Conservation (phyloP, 2,797 vertebrate genomes). For the Antennarius maculatus region DNA sequence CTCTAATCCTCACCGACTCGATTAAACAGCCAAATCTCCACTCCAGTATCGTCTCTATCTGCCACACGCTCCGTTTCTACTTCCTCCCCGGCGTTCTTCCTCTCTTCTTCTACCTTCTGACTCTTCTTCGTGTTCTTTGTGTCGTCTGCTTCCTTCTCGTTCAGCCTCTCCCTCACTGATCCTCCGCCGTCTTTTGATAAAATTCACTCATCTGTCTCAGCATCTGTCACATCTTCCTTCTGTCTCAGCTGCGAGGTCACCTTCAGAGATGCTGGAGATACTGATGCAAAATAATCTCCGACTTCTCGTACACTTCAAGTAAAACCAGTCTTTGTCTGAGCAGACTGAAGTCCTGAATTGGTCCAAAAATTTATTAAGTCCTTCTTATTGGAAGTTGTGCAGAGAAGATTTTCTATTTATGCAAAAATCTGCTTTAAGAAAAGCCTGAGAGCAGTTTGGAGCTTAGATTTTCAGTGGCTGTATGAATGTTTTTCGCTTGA, state of each 20-base stretch:
- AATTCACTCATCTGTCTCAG: not conserved
- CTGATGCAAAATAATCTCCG: constrained; percentile 1
- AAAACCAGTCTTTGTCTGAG: not conserved
- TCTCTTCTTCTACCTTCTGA: constrained; percentile 29
- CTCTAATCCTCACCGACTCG: constrained; percentile 79
- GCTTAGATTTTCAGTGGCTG: constrained; percentile 22
- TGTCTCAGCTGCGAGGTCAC: constrained; percentile 1
- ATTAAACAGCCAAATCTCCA: constrained; percentile 82
- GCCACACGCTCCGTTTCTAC: constrained; percentile 56
- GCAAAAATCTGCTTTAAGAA: constrained; percentile 21
- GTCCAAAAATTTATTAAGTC: constrained; percentile 1
- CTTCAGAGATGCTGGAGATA: constrained; percentile 11
- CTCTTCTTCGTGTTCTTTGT: constrained; percentile 32
- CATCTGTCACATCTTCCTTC: constrained; percentile 12
- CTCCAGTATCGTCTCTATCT: constrained; percentile 73
- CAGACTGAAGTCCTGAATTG: not conserved
- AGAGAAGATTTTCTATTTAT: not conserved
- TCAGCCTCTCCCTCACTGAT: constrained; percentile 4
- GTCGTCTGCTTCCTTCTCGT: constrained; percentile 22
- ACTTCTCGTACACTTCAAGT: not conserved
- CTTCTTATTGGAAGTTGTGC: constrained; percentile 11
- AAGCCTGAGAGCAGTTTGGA: constrained; percentile 13
- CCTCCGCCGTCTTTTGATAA: constrained; percentile 12
- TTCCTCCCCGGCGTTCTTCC: constrained; percentile 23
- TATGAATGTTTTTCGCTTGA: not conserved